A percentile compares a stretch with the other conserved stretches of the same genome.
These are phyloP conservation scores for Abscondita cerata DNA, from an alignment of 2,888 invertebrate genomes.

Conservation along the genomic window DNA sequence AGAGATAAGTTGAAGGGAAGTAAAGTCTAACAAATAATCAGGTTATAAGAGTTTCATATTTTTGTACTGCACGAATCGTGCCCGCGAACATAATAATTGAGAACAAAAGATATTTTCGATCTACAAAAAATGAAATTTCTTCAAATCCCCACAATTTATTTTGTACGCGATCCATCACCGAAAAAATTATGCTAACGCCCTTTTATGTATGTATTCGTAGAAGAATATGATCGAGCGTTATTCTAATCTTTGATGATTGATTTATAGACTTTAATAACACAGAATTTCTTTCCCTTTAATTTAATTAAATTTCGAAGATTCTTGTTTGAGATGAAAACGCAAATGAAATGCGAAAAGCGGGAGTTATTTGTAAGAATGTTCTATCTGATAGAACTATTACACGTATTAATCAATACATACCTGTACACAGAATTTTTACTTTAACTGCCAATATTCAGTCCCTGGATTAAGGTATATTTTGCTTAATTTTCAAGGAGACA, in stretches of 20 bases:
- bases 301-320: constrained; percentile 15
- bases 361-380: too few relatives aligned
- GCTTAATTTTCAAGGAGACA: too few relatives aligned
- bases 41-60: constrained; percentile 42
- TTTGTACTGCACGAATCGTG: constrained; percentile 31
- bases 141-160: constrained; percentile 1
- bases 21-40: constrained; percentile 41
- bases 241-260: constrained; percentile 13
- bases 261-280: constrained; percentile 3
- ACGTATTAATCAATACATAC: too few relatives aligned
- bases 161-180: neutral
- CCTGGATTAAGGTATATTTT: too few relatives aligned
- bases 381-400: too few relatives aligned
- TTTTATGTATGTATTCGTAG: neutral
- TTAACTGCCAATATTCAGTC: too few relatives aligned
- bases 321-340: too few relatives aligned
- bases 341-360: too few relatives aligned
- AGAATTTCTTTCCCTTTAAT: neutral
- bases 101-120: constrained; percentile 29
- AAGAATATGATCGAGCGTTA: too few relatives aligned
- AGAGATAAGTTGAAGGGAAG: constrained; percentile 32
- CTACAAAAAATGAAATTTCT: constrained; percentile 21
- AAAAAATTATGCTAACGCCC: neutral
- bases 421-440: too few relatives aligned
- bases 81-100: constrained; percentile 30